Evolutionary conservation across 2,888 invertebrate species (phyloP), one percentile per base, ranked within the genome.

Genomic region (Eupithecia subfuscata): DNA sequence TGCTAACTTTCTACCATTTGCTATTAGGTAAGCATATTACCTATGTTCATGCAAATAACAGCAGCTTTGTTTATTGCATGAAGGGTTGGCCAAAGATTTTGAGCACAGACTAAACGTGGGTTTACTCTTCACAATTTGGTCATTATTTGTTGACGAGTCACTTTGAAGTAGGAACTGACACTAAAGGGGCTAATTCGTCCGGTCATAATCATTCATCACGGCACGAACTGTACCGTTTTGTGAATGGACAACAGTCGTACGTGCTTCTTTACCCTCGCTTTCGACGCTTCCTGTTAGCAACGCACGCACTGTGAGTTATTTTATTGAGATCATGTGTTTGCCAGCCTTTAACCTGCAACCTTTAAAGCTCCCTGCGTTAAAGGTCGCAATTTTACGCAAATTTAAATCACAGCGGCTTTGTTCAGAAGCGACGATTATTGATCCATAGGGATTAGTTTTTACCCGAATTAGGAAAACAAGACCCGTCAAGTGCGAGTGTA

Each of bases 201-300:
- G 74, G 77, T 70, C 71, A 48, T 71, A 74, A 71, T 73, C 70
- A 67, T 72, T 77, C 68, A 37, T 71, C 72, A 71, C 75, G 70
- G 73, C 75, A 70, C 63, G 70, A 34, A 65, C 60, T 40, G 43
- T 48, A 45, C 30, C 63, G 63, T 72, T 68, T 63, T 70, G 70
- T 74, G 73, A 70, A 69, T 70, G 37, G 34, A 70, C 48, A 45
- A 22, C 60, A 65, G 69, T 70, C 70, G n/a, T 70, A 22, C 63
- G 18, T 64, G 45, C 63, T 71, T 40, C 63, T 72, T 52, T 64
- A 40, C 8, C 43, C 71, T 68, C 52, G 63, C 70, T 71, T 68
- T 77, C 69, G 40, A 69, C 43, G 63, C 69, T 76, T 77, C 77
- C 76, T 80, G 75, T 75, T 63, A 18, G 37, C 30, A n/a, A n/a